Evolutionary conservation across 2,888 invertebrate genomes (phyloP), one percentile per base, ranked within the genome.

Genomic region (Cremastinae sp.): DNA sequence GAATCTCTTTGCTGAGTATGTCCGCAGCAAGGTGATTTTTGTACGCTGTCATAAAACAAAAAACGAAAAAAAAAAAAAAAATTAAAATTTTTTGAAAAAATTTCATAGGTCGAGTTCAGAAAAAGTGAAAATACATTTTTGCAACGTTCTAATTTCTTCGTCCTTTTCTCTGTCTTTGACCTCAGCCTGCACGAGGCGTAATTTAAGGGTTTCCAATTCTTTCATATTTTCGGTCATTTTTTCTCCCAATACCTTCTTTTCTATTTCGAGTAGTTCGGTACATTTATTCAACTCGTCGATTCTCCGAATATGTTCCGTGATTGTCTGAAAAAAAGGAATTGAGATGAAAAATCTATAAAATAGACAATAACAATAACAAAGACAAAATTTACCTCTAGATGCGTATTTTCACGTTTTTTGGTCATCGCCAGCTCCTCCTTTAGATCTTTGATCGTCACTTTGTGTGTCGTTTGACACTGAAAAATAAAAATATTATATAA

Each of bases 91-190:
- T 10, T 45, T 45, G 12, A 45, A 45, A 45, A 45, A n/a, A 45
- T 12, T 12, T 36, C 28, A 5, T 51, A 2, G 14, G 10, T 64
- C 0, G 5, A n/a, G 20, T 20, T 18, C 54, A 0, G 51, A 54
- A 9, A 45, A 54, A 28, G n/a, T 53, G 20, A 58, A 54, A 14
- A 45, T 41, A 84, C 87, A 86, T 69, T 81, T 85, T 75, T 88
- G 87, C 10, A 88, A 79, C 16, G 75, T 79, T n/a, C 9, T 36
- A 28, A 88, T 88, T 74, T 88, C 88, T 1, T 36, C 66, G 43
- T 88, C 88, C 75, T 85, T 88, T 1, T 88, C 88, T 22, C 78
- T 78, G 14, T 86, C 84, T 45, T 76, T 80, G 2, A 49, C 20
- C 0, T 68, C 58, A 0, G 71, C 70, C 9, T 72, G 54, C 10